These are phyloP conservation scores for Mionectes olivaceus DNA, from an alignment of 2,797 vertebrate genomes.

Conservation along the genomic window DNA sequence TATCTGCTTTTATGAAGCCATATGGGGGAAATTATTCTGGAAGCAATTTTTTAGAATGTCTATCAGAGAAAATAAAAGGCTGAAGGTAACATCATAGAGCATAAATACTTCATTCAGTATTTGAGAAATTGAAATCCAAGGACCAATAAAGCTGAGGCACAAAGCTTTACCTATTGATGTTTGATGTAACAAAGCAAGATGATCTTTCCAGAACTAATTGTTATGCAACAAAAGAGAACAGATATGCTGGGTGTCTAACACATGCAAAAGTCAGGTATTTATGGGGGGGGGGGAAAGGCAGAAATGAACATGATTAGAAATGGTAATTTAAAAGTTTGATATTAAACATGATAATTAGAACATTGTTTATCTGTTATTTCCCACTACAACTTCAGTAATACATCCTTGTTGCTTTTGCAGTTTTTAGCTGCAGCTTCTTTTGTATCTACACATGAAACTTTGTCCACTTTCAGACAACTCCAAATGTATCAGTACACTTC, in stretches of 20 bases:
- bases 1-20: neutral
- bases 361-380: neutral
- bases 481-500: neutral
- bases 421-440: neutral
- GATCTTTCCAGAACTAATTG: neutral
- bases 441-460: neutral
- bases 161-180: neutral
- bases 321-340: neutral
- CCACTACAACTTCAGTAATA: neutral
- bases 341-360: neutral
- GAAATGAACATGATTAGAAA: neutral
- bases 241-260: neutral
- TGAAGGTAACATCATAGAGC: neutral
- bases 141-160: rapidly evolving
- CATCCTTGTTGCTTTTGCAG: neutral
- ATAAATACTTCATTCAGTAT: neutral
- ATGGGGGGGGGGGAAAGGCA: neutral
- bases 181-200: neutral
- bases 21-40: neutral
- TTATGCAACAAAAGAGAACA: neutral
- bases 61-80: neutral
- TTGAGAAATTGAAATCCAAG: neutral
- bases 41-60: neutral
- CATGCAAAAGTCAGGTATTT: neutral
- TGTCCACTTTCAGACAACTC: neutral